These are phyloP conservation scores for Neosilurus hyrtlii DNA, from an alignment of 2,797 vertebrate genomes.

Conservation along the genomic window DNA sequence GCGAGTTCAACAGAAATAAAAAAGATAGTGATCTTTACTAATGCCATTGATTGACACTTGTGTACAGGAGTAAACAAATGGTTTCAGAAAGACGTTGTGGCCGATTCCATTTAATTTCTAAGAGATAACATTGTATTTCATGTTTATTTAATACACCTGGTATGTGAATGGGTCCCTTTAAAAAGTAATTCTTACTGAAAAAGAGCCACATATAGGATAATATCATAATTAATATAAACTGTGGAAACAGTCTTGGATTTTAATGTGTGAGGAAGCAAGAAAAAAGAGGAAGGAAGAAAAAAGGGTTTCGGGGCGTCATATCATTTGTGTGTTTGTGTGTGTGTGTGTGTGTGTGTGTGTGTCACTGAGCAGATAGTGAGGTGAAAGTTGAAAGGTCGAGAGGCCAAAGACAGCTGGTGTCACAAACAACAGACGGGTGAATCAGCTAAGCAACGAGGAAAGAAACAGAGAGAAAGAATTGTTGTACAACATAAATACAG, in stretches of 20 bases:
- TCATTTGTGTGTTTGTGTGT: neutral
- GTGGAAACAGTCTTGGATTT: neutral
- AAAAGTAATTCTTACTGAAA: neutral
- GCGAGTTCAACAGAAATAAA: too few species aligned
- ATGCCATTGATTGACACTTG: too few species aligned
- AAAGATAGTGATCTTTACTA: too few species aligned
- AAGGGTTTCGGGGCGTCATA: conserved; percentile 22
- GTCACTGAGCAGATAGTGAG: conserved; percentile 49
- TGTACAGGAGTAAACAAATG: too few species aligned
- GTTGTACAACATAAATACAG: conserved; percentile 37
- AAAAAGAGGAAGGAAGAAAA: conserved; percentile 32
- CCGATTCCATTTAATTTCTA: too few species aligned
- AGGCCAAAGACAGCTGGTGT: conserved; percentile 59
- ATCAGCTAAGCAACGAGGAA: conserved; percentile 5
- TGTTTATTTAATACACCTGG: too few species aligned
- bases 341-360: conserved; percentile 12
- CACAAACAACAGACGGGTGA: conserved; percentile 61
- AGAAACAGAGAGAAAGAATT: conserved; percentile 25
- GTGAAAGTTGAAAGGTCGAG: conserved; percentile 64
- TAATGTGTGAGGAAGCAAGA: neutral
- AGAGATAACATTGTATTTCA: too few species aligned
- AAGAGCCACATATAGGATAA: neutral
- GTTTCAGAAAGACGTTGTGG: too few species aligned
- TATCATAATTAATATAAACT: neutral
- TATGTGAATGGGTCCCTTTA: too few species aligned